Base-by-base conservation (phyloP, 2,888 invertebrate species). In the Epirrhoe alternata region DNA sequence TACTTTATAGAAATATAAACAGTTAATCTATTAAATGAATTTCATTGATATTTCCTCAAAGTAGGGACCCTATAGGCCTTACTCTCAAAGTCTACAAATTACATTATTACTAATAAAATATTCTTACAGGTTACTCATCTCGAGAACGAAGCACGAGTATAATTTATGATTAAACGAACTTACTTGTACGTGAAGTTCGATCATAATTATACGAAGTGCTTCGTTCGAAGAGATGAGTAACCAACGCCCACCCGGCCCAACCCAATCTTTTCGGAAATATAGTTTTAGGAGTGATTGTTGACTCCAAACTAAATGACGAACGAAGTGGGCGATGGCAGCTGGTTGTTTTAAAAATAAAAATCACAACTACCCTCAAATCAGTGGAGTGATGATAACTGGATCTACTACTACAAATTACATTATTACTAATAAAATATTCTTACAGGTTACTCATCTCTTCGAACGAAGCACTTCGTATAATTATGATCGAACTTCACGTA, bases 241-340 rank as follows among this genome's bases (percentile, higher is more conserved):
- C 49, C 50, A 30, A 30, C 50, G 24, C 50, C 50, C 50, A 50
- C 50, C 50, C 50, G 8, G 6, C 50, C 50, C 50, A 30, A 24
- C 50, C 50, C 50, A 16, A 6, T 50, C 50, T 50, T 50, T 50
- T 50, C 50, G 50, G 50, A 50, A 50, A 50, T 50, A 50, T 50
- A 2, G 7, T 30, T 50, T 50, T 24, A 30, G 50, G 50, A 50
- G 50, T 50, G 50, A 50, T 50, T 50, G 50, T 50, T 12, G 50
- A 50, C 50, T 50, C 50, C 50, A 50, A 50, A 50, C 50, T 50
- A 12, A 50, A 50, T 30, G 50, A 45, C 45, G 45, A 45, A 45
- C n/a, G n/a, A n/a, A n/a, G 45, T n/a, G 45, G 14, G 45, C 14
- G 45, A 14, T 6, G 45, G 45, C 45, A n/a, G 45, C 6, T 6